Evolutionary conservation across 2,888 invertebrate genomes (phyloP).

Genomic region (Acronicta leporina): DNA sequence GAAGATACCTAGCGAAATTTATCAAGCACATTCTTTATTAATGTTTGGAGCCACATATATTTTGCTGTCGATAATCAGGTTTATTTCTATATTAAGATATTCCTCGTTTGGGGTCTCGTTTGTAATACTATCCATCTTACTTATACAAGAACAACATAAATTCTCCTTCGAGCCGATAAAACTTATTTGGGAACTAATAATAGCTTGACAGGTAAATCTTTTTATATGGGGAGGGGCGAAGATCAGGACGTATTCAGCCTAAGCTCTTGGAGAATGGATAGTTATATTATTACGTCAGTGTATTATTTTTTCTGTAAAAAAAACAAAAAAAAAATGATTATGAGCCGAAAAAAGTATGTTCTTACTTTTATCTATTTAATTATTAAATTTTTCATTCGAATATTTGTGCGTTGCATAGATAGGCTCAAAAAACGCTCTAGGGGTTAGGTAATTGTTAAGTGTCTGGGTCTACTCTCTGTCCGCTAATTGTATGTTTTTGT

Average conservation of each 20-base stretch:
- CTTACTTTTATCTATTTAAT: too few species aligned
- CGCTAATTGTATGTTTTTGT: too few species aligned
- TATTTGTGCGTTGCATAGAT: too few species aligned
- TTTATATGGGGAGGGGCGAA: constrained; percentile 4
- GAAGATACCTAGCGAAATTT: constrained; percentile 61
- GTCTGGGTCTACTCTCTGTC: too few species aligned
- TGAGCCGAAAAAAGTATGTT: too few species aligned
- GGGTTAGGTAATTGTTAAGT: too few species aligned
- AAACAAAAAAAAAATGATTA: too few species aligned
- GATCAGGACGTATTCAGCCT: constrained; percentile 1
- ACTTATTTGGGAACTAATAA: constrained; percentile 36
- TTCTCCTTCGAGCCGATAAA: constrained; percentile 24
- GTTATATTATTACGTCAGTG: not conserved
- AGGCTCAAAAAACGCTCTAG: too few species aligned
- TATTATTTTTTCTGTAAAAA: too few species aligned
- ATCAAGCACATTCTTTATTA: constrained; percentile 59
- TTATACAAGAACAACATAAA: constrained; percentile 32
- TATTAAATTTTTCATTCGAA: too few species aligned
- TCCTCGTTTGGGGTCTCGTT: constrained; percentile 46
- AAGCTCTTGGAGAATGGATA: constrained; percentile 2
- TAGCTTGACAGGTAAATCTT: constrained; percentile 27
- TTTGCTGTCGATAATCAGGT: constrained; percentile 47
- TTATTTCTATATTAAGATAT: constrained; percentile 27
- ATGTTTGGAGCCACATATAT: constrained; percentile 50
- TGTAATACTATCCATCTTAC: constrained; percentile 13